A percentile compares a stretch with the other conserved stretches of the same genome.
These are phyloP conservation scores for Empidonax traillii DNA, from an alignment of 2,113 vertebrate genomes.

Conservation along the genomic window DNA sequence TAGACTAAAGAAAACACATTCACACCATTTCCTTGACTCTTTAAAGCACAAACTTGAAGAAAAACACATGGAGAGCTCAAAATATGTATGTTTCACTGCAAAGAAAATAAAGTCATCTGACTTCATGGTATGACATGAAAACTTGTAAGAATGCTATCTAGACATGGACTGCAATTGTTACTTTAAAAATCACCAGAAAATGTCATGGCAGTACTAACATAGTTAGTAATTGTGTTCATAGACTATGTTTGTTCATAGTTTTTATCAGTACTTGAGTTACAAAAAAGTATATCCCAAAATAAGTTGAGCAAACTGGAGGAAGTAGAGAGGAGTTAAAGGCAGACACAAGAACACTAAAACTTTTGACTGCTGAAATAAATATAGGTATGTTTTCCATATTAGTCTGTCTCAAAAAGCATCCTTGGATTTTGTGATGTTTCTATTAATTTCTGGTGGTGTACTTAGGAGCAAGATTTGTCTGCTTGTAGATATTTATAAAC, in stretches of 20 bases:
- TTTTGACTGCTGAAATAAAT: neutral
- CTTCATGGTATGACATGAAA: neutral
- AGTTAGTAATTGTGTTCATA: neutral
- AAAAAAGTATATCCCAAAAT: neutral
- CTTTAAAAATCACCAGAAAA: neutral
- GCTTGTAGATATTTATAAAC: neutral
- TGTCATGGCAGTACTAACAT: neutral
- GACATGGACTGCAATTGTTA: too few species aligned
- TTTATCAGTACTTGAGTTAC: neutral
- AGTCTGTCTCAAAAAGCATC: neutral
- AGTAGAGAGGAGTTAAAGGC: neutral
- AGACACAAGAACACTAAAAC: neutral
- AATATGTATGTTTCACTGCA: neutral
- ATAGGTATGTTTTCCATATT: neutral
- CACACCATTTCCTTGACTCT: neutral
- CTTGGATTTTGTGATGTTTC: neutral
- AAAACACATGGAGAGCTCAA: neutral
- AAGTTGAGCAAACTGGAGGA: neutral
- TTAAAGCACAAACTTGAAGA: neutral
- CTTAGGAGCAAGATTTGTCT: neutral
- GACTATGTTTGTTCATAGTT: neutral
- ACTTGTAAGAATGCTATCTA: neutral
- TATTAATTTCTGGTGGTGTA: neutral
- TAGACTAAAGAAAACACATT: neutral
- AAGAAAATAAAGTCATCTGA: neutral